A percentile compares a stretch with the other conserved stretches of the same genome.
phyloP scores from a whole-genome alignment of 2,113 vertebrate species.

The Mugil cephalus region DNA sequence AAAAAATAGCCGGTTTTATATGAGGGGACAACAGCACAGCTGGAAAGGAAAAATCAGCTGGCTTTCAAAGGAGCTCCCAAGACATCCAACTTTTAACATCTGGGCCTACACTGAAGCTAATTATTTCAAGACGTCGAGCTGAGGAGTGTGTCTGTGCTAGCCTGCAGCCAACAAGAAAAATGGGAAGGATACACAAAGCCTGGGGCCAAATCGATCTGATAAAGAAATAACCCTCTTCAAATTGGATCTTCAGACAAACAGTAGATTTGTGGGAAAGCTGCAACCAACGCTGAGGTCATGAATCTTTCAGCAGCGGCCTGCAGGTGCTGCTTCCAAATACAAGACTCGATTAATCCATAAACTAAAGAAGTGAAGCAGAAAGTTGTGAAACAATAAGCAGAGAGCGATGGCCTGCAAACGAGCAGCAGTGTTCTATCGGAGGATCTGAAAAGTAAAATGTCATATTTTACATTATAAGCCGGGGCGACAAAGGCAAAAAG shows the following conservation, averaged over 20 bases:
- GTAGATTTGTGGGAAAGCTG: not conserved
- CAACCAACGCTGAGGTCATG: not conserved
- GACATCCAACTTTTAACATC: not conserved
- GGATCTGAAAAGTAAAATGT: not conserved
- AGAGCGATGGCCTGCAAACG: not conserved
- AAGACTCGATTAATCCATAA: constrained; percentile 10
- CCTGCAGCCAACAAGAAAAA: constrained; percentile 34
- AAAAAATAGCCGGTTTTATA: not conserved
- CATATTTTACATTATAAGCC: constrained; percentile 10
- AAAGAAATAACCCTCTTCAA: constrained; percentile 43
- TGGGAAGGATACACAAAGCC: constrained; percentile 30
- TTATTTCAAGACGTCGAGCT: constrained; percentile 40
- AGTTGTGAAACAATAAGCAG: not conserved
- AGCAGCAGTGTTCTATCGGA: not conserved
- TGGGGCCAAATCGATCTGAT: constrained; percentile 28
- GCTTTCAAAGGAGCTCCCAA: not conserved
- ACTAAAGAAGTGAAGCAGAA: constrained; percentile 14
- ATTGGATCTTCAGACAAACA: constrained; percentile 28
- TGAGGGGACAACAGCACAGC: not conserved
- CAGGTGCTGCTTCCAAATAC: not conserved
- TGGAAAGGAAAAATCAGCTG: not conserved
- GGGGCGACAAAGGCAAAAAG: constrained; percentile 4
- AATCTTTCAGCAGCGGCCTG: constrained; percentile 18
- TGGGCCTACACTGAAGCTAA: constrained; percentile 38
- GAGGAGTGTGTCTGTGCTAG: not conserved